Conservation (phyloP, 2,113 vertebrate genomes). For the Tricholaema leucomelas region DNA sequence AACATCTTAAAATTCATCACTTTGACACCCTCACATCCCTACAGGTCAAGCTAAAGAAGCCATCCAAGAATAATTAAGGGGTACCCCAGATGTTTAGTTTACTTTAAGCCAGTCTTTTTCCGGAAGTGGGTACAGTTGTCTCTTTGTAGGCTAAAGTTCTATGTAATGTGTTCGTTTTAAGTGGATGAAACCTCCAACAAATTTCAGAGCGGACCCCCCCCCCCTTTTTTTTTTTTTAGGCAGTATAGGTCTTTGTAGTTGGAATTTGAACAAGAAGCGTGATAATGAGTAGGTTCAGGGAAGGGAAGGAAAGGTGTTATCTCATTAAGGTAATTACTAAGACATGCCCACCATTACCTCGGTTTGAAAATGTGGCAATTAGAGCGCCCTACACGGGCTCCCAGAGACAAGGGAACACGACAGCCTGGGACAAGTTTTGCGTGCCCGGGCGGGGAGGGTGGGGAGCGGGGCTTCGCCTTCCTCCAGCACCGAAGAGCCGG, state of each 20-base stretch:
- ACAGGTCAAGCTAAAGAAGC: slow-evolving; percentile 86
- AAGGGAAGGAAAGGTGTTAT: slow-evolving; percentile 94
- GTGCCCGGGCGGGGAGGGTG: slow-evolving; percentile 81
- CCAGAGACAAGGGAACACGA: slow-evolving; percentile 85
- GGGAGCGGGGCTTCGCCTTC: slow-evolving; percentile 21
- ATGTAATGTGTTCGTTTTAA: slow-evolving; percentile 64
- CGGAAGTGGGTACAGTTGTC: slow-evolving; percentile 47
- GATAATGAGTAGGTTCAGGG: slow-evolving; percentile 97
- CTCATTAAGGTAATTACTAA: slow-evolving; percentile 99
- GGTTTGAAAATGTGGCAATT: slow-evolving; percentile 97
- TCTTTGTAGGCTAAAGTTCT: slow-evolving; percentile 50
- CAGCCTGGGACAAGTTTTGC: slow-evolving; percentile 82
- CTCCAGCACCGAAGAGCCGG: not conserved
- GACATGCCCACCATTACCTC: slow-evolving; percentile 92
- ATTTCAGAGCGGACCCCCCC: slow-evolving; percentile 65
- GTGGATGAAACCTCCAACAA: slow-evolving; percentile 62
- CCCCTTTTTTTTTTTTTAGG: slow-evolving; percentile 39
- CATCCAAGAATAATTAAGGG: slow-evolving; percentile 86
- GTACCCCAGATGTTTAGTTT: slow-evolving; percentile 85
- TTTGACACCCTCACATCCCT: slow-evolving; percentile 86
- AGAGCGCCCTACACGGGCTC: slow-evolving; percentile 89
- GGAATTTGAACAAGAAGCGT: slow-evolving; percentile 87
- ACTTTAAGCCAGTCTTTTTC: slow-evolving; percentile 68
- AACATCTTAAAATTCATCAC: slow-evolving; percentile 91
- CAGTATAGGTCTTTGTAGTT: slow-evolving; percentile 79